Percentiles rank a stretch among this genome's conserved stretches.
Conservation (phyloP, 2,797 vertebrate species). For the Psittacula echo region DNA sequence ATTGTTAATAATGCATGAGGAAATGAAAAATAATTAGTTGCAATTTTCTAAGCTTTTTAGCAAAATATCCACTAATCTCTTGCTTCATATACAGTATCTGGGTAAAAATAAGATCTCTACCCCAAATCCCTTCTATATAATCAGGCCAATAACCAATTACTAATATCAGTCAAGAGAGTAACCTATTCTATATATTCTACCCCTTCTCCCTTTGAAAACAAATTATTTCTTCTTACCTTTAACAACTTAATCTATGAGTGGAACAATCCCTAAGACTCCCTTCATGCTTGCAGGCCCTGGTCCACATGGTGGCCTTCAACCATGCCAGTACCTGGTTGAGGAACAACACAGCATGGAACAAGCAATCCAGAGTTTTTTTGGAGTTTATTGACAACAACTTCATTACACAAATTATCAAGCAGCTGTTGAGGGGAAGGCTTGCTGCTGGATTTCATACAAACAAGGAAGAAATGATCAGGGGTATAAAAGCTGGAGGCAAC, state of each 20-base stretch:
- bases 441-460: background rate
- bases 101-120: background rate
- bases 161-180: background rate
- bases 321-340: background rate
- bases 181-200: background rate
- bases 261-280: background rate
- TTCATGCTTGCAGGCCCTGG: background rate
- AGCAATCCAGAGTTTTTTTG: background rate
- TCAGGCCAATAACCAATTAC: background rate
- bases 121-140: background rate
- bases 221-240: background rate
- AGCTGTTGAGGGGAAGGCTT: background rate
- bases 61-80: conserved; percentile 22
- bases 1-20: conserved; percentile 32
- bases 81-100: background rate
- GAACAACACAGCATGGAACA: background rate
- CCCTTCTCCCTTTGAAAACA: background rate
- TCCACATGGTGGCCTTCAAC: background rate
- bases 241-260: background rate
- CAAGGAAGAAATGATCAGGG: background rate
- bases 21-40: conserved; percentile 57
- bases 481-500: background rate
- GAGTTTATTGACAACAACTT: background rate
- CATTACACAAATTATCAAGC: background rate
- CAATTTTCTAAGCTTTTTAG: conserved; percentile 40